Evolutionary conservation across 2,113 vertebrate genomes (phyloP), one percentile per base, ranked within the genome.

Genomic region (Isichthys henryi): DNA sequence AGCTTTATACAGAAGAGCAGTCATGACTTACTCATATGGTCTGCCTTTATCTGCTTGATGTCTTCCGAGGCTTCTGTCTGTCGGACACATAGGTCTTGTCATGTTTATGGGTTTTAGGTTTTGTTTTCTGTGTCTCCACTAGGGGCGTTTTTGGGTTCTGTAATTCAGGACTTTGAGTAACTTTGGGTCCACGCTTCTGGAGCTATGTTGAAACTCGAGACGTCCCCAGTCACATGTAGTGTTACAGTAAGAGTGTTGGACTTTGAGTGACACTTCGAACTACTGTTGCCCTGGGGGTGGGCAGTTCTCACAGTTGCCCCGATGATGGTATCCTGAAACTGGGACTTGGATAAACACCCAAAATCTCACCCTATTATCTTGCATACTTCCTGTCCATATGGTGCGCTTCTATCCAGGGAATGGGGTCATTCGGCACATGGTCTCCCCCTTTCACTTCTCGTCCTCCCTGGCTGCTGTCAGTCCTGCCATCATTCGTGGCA

Each of bases 291-390:
- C 31, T 46, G 88, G 92, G 94, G n/a, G 58, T 87, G 3, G 93
- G 58, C 8, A 91, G 92, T 90, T 92, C 90, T 88, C 90, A 58
- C 90, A 92, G 87, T 91, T 83, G 89, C 58, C 92, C 35, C 48
- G 88, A 92, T 93, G 23, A 49, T 86, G 2, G 93, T 52, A 86
- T 50, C 93, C 88, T 90, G 90, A 52, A 89, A 91, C 93, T 92
- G 91, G 90, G 88, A 93, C 91, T 89, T 91, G 21, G 88, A 70
- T 83, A 90, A 92, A 89, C 9, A 10, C 90, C 19, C 74, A 94
- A 88, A 93, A 94, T 93, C 94, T 90, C 92, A 93, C 91, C 87
- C 45, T 90, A 90, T 93, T 94, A 94, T 91, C 93, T 92, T 45
- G 39, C 19, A 48, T 23, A 48, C 82, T 46, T 84, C 82, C 82